phyloP scores from a whole-genome alignment of 1,140 invertebrate species.

The Anoplophora glabripennis region DNA sequence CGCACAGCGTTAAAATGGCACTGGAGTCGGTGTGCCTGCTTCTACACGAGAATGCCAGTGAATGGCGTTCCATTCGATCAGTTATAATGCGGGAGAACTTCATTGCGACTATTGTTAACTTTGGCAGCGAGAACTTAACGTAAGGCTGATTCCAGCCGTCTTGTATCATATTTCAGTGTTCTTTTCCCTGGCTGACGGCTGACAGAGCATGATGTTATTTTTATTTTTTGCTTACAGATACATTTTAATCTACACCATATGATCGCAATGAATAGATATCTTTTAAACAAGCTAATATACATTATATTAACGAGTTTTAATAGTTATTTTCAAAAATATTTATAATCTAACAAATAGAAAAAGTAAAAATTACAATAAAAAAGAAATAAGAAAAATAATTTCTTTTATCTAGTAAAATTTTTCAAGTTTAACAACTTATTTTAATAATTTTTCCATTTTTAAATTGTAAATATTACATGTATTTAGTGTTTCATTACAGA shows the following conservation, averaged over 20 bases:
- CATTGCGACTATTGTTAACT: conserved; percentile 97
- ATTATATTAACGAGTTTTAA: too few relatives aligned
- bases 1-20: conserved; percentile 88
- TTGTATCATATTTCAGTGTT: conserved; percentile 6
- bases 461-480: neutral
- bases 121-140: conserved; percentile 91
- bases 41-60: conserved; percentile 83
- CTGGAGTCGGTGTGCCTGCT: conserved; percentile 94
- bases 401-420: neutral
- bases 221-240: conserved; percentile 2
- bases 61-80: conserved; percentile 92
- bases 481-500: neutral
- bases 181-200: conserved; percentile 40
- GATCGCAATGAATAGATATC: neutral
- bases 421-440: conserved; percentile 9
- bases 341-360: too few relatives aligned
- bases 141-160: conserved; percentile 51
- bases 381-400: too few relatives aligned
- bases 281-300: neutral
- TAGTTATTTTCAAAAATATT: too few relatives aligned
- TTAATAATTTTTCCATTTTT: neutral
- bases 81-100: conserved; percentile 98
- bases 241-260: neutral
- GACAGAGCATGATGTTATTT: conserved; percentile 22
- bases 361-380: too few relatives aligned